Conservation (phyloP, 2,888 invertebrate genomes). For the Pecten maximus region DNA sequence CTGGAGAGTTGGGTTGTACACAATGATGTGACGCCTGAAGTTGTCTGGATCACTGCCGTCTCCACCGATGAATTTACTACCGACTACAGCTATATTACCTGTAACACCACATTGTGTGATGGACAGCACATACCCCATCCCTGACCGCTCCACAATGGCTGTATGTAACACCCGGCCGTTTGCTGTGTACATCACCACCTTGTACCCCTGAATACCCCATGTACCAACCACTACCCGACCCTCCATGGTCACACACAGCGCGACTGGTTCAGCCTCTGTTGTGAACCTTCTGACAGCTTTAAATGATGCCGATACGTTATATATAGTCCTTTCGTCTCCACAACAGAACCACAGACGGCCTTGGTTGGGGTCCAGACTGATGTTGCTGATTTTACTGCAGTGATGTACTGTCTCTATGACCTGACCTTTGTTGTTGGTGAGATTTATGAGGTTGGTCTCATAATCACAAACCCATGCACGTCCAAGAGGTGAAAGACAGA, state of each 20-base stretch:
- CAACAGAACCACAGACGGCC: background rate
- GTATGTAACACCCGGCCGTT: background rate
- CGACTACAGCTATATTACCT: background rate
- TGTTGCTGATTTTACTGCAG: background rate
- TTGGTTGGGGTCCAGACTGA: background rate
- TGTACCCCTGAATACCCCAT: background rate
- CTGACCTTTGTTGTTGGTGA: background rate
- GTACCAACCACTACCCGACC: background rate
- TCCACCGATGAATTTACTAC: background rate
- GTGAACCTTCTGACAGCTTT: background rate
- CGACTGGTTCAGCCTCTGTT: background rate
- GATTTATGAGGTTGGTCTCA: background rate
- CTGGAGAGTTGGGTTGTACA: background rate
- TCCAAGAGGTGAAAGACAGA: background rate
- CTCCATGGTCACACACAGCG: background rate
- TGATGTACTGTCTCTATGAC: background rate
- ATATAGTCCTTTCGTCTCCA: background rate
- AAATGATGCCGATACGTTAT: background rate
- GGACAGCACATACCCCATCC: background rate
- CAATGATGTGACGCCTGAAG: background rate
- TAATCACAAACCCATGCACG: background rate
- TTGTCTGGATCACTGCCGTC: background rate
- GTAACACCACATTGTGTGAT: background rate
- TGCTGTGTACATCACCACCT: background rate
- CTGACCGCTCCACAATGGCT: background rate